Evolutionary conservation across 2,113 vertebrate species (phyloP), one percentile per base, ranked within the genome.

Genomic region (Hymenochirus boettgeri): DNA sequence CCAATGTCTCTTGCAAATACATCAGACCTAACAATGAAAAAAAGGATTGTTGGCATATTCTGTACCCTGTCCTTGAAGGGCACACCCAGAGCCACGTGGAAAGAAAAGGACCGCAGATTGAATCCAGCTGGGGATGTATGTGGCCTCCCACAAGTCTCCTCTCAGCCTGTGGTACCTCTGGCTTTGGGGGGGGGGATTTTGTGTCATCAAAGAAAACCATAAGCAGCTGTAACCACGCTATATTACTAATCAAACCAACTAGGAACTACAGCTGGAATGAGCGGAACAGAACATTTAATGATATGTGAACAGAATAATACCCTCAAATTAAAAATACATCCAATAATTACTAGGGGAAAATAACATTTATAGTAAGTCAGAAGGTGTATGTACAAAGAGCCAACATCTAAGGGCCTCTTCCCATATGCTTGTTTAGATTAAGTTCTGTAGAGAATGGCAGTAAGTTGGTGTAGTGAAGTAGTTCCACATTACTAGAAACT

Each of bases 61-160:
- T 21, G 21, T 46, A 23, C 10, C 62, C 35, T 39, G 19, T 53
- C 51, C 29, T 45, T 69, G 21, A 45, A 17, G 57, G 65, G 52
- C 48, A 69, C 65, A 69, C 65, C 65, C 65, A 53, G 37, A 69
- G 65, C 65, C 65, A 69, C 65, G 57, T 69, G 65, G 65, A 69
- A 60, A 59, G 23, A 48, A 19, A 35, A 25, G 33, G 27, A 57
- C 31, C 37, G 57, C 57, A 23, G 64, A 27, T 31, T 42, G 45
- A 25, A 35, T 65, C 11, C 27, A 57, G 13, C 18, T 45, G 50
- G 21, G 7, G 64, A 62, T 25, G 19, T 39, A n/a, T 60, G 57
- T 60, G 65, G 57, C 53, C 25, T 17, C 31, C 46, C 47, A 48
- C 26, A 52, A 18, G 19, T 29, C 19, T 24, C 29, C 46, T 48